Conservation (phyloP, 2,888 invertebrate genomes). For the Oscheius onirici region DNA sequence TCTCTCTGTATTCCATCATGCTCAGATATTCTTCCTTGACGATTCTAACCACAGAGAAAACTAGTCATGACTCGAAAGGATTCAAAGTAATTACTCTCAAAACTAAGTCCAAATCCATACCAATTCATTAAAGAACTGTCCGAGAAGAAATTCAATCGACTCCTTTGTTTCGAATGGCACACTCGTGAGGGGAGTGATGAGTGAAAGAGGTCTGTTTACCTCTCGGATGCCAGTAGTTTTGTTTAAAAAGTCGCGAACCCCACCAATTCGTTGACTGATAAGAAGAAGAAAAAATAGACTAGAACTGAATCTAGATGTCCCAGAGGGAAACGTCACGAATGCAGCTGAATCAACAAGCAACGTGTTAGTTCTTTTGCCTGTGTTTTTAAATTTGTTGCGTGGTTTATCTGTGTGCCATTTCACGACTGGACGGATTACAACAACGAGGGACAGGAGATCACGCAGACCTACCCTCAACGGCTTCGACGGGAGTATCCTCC, state of each 20-base stretch:
- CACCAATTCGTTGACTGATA: neutral
- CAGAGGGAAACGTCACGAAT: neutral
- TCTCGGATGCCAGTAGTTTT: constrained; percentile 25
- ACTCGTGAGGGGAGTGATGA: neutral
- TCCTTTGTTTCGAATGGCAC: constrained; percentile 24
- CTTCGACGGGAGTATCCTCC: constrained; percentile 31
- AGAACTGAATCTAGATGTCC: neutral
- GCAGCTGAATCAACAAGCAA: constrained; percentile 9
- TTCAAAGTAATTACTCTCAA: neutral
- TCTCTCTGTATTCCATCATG: too few relatives aligned
- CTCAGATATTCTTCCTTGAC: too few relatives aligned
- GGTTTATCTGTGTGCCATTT: neutral
- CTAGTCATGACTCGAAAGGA: too few relatives aligned
- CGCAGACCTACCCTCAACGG: neutral
- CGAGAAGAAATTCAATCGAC: constrained; percentile 5
- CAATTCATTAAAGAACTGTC: neutral
- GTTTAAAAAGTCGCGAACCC: constrained; percentile 18
- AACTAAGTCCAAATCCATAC: neutral
- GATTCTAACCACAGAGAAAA: too few relatives aligned
- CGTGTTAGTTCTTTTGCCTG: neutral
- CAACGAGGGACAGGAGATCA: neutral
- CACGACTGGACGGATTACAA: neutral
- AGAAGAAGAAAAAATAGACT: neutral
- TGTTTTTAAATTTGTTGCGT: neutral
- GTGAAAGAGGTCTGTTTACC: constrained; percentile 16